phyloP scores from a whole-genome alignment of 2,797 vertebrate species.

The Sphaeramia orbicularis region DNA sequence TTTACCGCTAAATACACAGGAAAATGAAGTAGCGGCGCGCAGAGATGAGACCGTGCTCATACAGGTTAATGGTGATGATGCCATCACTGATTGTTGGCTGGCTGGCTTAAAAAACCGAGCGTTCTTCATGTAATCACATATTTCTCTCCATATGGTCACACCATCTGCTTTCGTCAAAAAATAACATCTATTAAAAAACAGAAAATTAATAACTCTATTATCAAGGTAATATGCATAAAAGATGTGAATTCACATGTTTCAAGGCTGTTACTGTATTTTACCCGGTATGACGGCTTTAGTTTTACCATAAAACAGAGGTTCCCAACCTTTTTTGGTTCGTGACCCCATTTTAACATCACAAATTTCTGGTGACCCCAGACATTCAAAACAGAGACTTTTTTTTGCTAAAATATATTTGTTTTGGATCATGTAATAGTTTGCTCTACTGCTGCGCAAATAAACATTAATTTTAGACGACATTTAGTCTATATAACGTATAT shows the following conservation, averaged over 20 bases:
- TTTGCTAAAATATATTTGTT: too few species aligned
- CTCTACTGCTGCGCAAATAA: too few species aligned
- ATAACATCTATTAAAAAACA: constrained; percentile 51
- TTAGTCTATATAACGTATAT: too few species aligned
- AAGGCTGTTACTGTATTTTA: neutral
- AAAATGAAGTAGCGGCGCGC: constrained; percentile 1
- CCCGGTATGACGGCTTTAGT: neutral
- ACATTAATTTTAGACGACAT: too few species aligned
- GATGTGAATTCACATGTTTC: neutral
- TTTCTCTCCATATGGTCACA: constrained; percentile 82
- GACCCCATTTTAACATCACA: too few species aligned
- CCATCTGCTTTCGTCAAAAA: constrained; percentile 80
- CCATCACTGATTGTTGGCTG: constrained; percentile 24
- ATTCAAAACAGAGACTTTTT: too few species aligned
- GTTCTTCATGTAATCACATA: constrained; percentile 73
- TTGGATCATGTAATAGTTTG: too few species aligned
- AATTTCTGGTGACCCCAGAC: too few species aligned
- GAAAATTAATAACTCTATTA: constrained; percentile 55
- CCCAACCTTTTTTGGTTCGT: too few species aligned
- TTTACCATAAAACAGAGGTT: neutral
- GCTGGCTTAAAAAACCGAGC: constrained; percentile 33
- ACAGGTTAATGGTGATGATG: constrained; percentile 46
- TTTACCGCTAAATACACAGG: constrained; percentile 17
- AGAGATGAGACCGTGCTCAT: constrained; percentile 25
- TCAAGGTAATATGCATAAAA: constrained; percentile 33